Evolutionary conservation across 2,888 invertebrate species (phyloP).

Genomic region (Sepioteuthis lessoniana): DNA sequence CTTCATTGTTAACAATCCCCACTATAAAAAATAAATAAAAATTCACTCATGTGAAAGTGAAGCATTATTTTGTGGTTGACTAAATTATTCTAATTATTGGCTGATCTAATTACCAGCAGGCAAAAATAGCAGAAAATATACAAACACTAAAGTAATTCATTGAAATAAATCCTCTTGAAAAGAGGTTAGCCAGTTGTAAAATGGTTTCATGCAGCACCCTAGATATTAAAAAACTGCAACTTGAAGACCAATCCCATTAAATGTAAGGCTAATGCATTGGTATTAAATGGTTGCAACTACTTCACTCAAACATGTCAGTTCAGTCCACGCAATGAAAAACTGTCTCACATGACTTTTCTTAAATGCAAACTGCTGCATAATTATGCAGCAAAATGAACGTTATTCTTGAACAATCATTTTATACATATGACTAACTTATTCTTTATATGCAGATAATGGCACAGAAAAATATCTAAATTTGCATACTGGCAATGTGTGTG

Average conservation of each 20-base stretch:
- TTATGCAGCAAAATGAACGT: background rate
- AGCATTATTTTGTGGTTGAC: background rate
- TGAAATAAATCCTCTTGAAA: no score
- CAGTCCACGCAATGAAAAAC: background rate
- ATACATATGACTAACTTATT: no score
- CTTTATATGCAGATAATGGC: no score
- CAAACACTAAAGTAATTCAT: no score
- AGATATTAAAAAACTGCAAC: background rate
- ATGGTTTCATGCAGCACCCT: background rate
- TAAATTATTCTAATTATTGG: background rate
- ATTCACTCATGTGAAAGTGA: background rate
- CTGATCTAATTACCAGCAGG: background rate
- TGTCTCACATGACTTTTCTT: background rate
- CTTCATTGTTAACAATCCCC: no score
- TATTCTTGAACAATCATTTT: no score
- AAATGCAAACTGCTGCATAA: background rate
- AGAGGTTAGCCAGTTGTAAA: no score
- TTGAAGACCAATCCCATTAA: background rate
- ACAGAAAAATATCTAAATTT: no score
- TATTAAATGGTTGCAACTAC: background rate
- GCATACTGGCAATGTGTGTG: no score
- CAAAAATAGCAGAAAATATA: no score
- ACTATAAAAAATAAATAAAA: no score
- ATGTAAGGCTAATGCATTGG: background rate
- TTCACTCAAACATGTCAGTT: background rate